phyloP scores from a whole-genome alignment of 2,797 vertebrate genomes.

The Poecilia velifera region DNA sequence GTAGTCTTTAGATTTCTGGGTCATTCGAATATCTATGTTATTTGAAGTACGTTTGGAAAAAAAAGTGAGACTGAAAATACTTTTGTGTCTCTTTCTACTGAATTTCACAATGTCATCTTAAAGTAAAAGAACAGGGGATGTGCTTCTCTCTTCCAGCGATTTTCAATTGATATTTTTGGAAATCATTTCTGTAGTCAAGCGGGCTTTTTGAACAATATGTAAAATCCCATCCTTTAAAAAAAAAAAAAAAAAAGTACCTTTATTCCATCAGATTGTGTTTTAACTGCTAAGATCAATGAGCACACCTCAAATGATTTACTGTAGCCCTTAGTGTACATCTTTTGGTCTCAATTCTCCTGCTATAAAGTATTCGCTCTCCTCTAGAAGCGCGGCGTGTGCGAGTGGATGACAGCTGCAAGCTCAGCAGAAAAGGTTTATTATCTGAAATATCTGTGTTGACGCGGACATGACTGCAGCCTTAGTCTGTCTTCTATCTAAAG shows the following conservation, averaged over 20 bases:
- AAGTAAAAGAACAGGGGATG: neutral
- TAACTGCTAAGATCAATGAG: neutral
- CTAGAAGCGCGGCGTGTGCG: neutral
- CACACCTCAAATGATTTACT: neutral
- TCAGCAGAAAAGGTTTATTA: neutral
- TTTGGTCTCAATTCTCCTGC: neutral
- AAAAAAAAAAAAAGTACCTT: neutral
- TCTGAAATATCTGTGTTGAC: neutral
- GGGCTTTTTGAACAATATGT: neutral
- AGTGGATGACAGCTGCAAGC: neutral
- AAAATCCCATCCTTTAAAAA: neutral
- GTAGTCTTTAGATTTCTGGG: neutral
- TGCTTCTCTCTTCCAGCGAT: neutral
- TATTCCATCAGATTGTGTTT: neutral
- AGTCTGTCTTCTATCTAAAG: constrained; percentile 30
- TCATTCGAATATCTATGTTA: too few relatives aligned
- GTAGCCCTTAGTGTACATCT: neutral
- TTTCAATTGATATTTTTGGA: neutral
- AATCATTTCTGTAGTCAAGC: neutral
- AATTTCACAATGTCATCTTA: neutral
- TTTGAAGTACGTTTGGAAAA: too few relatives aligned
- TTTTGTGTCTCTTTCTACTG: too few relatives aligned
- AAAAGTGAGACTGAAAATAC: too few relatives aligned
- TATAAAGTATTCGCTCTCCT: neutral
- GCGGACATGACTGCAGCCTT: neutral